Evolutionary conservation across 2,888 invertebrate species (phyloP).

Genomic region (Gnatocerus cornutus): DNA sequence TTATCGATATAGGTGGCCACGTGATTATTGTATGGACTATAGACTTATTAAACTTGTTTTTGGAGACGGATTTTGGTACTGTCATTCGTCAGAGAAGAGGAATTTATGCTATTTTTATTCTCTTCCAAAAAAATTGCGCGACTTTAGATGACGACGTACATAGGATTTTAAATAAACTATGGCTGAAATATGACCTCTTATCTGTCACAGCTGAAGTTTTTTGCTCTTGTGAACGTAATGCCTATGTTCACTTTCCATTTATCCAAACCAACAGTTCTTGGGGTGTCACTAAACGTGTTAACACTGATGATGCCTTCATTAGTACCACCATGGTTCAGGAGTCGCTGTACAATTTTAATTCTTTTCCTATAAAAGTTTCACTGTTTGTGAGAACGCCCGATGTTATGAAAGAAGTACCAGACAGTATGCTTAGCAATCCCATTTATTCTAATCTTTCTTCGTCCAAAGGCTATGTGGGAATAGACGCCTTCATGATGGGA

Average conservation of each 20-base stretch:
- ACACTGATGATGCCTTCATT: neutral
- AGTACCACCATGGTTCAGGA: neutral
- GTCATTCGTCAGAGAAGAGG: neutral
- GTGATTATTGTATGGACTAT: conserved; percentile 8
- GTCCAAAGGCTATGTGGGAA: conserved; percentile 17
- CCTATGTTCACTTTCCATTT: neutral
- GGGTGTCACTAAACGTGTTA: conserved; percentile 6
- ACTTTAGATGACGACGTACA: neutral
- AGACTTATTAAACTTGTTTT: neutral
- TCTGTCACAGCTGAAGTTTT: neutral
- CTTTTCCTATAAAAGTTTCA: conserved; percentile 19
- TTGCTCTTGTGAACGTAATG: neutral
- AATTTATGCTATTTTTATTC: conserved; percentile 3
- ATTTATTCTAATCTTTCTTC: neutral
- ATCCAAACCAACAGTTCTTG: conserved; percentile 2
- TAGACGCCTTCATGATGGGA: conserved; percentile 20
- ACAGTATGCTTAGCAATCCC: conserved; percentile 10
- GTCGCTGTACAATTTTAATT: conserved; percentile 3
- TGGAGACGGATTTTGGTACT: neutral
- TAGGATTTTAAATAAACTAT: neutral
- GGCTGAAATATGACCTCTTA: neutral
- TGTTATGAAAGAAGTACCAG: neutral
- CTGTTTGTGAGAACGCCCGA: conserved; percentile 4
- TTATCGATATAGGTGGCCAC: neutral
- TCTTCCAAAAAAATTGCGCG: neutral